Percentiles rank a stretch among this genome's conserved stretches.
phyloP scores from a whole-genome alignment of 1,140 invertebrate species.

The Muscidifurax raptorellus region DNA sequence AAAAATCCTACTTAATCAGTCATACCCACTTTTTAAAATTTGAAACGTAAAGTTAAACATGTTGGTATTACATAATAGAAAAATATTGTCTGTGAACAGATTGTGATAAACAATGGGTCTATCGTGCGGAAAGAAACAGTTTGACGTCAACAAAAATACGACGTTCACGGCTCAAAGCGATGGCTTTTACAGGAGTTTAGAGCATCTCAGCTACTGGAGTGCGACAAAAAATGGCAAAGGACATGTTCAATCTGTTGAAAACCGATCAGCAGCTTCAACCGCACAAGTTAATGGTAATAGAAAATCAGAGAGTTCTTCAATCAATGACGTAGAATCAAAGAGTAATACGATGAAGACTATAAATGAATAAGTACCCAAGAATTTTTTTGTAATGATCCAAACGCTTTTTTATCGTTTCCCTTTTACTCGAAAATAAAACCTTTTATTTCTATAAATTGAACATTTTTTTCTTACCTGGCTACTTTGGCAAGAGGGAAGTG shows the following conservation, averaged over 20 bases:
- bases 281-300: conserved; percentile 10
- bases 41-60: no score
- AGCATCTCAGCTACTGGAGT: conserved; percentile 34
- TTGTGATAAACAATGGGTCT: conserved; percentile 34
- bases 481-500: conserved; percentile 93
- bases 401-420: background rate
- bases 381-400: background rate
- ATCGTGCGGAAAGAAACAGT: conserved; percentile 14
- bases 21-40: no score
- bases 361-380: background rate
- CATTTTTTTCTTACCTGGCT: conserved; percentile 80
- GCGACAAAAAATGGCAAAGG: conserved; percentile 31
- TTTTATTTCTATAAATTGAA: background rate
- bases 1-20: no score
- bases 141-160: conserved; percentile 35
- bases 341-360: background rate
- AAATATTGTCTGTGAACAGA: background rate
- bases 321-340: background rate
- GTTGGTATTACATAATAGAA: background rate
- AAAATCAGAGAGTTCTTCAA: background rate
- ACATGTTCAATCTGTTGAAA: background rate
- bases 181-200: conserved; percentile 33
- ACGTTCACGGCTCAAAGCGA: conserved; percentile 2
- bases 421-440: conserved; percentile 4
- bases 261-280: background rate